Base-by-base conservation (phyloP, 2,113 vertebrate genomes). In the Planiliza haematocheilus region DNA sequence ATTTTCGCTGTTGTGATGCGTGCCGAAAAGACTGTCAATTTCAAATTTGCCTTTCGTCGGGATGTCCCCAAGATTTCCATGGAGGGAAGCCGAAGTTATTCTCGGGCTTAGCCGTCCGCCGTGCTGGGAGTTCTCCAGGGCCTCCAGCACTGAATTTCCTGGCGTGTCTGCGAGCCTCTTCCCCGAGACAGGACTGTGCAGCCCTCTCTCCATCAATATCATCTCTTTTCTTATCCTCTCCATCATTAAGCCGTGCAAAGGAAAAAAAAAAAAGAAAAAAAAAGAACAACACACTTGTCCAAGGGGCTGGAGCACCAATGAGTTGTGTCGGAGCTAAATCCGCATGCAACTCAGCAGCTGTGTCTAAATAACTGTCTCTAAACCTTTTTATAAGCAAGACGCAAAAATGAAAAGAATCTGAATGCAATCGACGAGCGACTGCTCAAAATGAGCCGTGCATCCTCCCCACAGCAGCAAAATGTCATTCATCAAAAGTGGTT, bases 151-250 rank as follows among this genome's bases (percentile, higher is more conserved):
- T 36, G 96, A 95, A 90, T 96, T 97, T 88, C 97, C 97, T 77
- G 96, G 93, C 86, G 96, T 92, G 90, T 99, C 97, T 75, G 97
- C 91, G 83, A 97, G 96, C 90, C 97, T 96, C 92, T 99, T 99
- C 90, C 95, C 95, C 69, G 96, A 93, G 78, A 96, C 94, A 71
- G 98, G 98, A 93, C 97, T 98, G 92, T 99, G 98, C 88, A 99
- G 95, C 86, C 98, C 97, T 92, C 98, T 95, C 92, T 99, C 98
- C 97, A 99, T 99, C 93, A 99, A 95, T 94, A 99, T 97, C 97
- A 99, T 99, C 95, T 99, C 98, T 94, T 99, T 99, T 96, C 98
- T 97, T 96, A 99, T 99, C 94, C 98, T 99, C 95, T 99, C 98
- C 98, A 99, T 99, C 96, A 98, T 97, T 95, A 95, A 95, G 95